phyloP scores from a whole-genome alignment of 2,113 vertebrate species.

The Leuciscus idus region DNA sequence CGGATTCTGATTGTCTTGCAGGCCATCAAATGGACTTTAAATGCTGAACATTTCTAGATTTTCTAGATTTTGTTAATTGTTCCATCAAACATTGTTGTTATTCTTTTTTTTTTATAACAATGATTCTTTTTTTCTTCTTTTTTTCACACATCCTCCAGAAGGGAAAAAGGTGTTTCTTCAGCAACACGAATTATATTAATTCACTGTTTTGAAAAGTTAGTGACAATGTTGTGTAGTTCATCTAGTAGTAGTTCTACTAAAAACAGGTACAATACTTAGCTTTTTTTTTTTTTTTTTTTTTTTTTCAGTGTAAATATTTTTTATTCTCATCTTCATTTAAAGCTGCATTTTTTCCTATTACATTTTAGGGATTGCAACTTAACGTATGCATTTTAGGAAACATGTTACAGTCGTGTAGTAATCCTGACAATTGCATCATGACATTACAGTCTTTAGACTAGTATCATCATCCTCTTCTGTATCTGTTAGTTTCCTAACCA shows the following conservation, averaged over 20 bases:
- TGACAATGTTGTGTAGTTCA: conserved; percentile 30
- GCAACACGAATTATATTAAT: conserved; percentile 71
- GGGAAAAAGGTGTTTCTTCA: conserved; percentile 29
- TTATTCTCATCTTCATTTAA: neutral
- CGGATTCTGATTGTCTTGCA: neutral
- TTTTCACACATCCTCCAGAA: conserved; percentile 14
- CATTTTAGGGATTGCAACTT: neutral
- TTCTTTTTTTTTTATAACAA: neutral
- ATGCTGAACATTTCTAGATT: conserved; percentile 3
- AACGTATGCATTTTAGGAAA: neutral
- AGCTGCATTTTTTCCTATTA: neutral
- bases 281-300: too few relatives aligned
- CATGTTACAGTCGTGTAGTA: too few relatives aligned
- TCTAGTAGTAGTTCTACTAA: neutral
- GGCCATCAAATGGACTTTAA: neutral
- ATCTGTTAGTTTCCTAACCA: conserved; percentile 3
- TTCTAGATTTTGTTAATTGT: neutral
- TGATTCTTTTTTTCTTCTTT: conserved; percentile 8
- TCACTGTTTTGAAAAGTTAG: conserved; percentile 57
- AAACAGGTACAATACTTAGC: neutral
- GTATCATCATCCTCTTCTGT: neutral
- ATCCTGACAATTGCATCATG: neutral
- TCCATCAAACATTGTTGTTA: neutral
- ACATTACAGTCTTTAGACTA: neutral
- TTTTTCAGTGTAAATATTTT: conserved; percentile 10